These are phyloP conservation scores for Sympetrum striolatum DNA, from an alignment of 2,888 invertebrate species.

Conservation along the genomic window DNA sequence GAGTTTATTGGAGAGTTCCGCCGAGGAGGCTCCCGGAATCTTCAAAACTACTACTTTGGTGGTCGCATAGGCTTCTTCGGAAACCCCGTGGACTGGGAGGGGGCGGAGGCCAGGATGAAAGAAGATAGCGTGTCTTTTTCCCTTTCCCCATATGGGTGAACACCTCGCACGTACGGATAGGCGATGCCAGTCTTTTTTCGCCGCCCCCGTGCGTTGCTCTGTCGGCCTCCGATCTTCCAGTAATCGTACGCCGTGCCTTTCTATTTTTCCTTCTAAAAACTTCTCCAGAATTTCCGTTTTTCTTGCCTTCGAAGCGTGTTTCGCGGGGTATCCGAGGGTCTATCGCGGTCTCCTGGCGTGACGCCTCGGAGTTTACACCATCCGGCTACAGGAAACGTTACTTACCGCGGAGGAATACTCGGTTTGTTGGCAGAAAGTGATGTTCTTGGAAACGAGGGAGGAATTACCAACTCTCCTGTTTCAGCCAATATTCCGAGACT, in stretches of 20 bases:
- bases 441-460: no score
- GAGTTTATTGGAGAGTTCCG: slow-evolving; percentile 42
- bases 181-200: not conserved
- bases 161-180: not conserved
- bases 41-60: slow-evolving; percentile 37
- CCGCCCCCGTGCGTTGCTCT: not conserved
- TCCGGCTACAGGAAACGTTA: no score
- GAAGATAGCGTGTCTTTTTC: not conserved
- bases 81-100: not conserved
- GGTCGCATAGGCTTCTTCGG: slow-evolving; percentile 22
- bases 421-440: no score
- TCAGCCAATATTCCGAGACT: no score
- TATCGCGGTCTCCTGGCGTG: no score
- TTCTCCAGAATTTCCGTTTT: not conserved
- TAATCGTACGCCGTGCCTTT: not conserved
- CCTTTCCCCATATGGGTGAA: not conserved
- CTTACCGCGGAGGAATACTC: no score
- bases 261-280: not conserved
- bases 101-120: not conserved
- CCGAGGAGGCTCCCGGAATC: slow-evolving; percentile 41
- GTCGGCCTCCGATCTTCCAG: not conserved
- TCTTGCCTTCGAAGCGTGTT: no score
- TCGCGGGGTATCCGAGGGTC: no score
- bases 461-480: no score
- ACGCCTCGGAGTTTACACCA: no score